Conservation (phyloP, 2,113 vertebrate genomes). For the Myotis davidii region DNA sequence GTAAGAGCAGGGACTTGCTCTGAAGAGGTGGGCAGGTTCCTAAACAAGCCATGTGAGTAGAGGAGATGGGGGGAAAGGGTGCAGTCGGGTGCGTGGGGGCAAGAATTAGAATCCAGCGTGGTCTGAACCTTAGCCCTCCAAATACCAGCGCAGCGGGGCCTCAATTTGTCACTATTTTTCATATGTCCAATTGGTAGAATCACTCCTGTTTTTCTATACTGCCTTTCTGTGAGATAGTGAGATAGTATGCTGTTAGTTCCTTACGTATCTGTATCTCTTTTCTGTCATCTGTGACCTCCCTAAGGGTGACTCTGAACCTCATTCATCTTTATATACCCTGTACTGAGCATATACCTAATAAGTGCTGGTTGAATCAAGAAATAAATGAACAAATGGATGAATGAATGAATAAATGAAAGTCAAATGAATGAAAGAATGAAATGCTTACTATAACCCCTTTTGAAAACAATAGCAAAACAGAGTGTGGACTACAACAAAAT, state of each 20-base stretch:
- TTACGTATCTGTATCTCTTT: not conserved
- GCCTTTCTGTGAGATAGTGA: not conserved
- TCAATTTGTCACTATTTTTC: not conserved
- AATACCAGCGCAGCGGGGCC: not conserved
- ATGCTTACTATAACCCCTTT: not conserved
- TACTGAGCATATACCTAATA: not conserved
- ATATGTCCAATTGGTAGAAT: not conserved
- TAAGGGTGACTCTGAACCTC: not conserved
- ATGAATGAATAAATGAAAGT: not conserved
- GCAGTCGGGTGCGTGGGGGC: no score
- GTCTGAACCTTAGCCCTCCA: not conserved
- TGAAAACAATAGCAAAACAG: constrained; percentile 16
- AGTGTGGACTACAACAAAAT: not conserved
- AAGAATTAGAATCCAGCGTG: not conserved
- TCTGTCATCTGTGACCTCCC: not conserved
- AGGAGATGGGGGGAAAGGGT: not conserved
- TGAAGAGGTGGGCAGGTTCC: not conserved
- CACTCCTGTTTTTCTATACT: not conserved
- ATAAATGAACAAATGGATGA: not conserved
- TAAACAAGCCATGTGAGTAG: not conserved
- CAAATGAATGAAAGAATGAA: not conserved
- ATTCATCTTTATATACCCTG: not conserved
- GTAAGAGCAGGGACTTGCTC: not conserved
- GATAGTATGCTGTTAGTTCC: not conserved
- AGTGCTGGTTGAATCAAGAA: not conserved